Evolutionary conservation across 2,113 vertebrate species (phyloP).

Genomic region (Anser cygnoides): DNA sequence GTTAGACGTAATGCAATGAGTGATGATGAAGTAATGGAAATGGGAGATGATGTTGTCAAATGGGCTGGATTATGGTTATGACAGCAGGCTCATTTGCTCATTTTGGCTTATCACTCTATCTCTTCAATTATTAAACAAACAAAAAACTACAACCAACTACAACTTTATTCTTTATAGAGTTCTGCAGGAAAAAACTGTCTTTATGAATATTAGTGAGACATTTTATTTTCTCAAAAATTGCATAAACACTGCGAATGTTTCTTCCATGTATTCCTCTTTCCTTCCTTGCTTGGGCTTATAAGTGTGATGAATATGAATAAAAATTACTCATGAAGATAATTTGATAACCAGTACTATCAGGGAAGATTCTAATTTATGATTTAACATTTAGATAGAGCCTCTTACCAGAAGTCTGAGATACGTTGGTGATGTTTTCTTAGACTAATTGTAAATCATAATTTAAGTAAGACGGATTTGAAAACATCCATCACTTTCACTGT

Average conservation of each 20-base stretch:
- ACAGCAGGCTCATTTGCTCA: neutral
- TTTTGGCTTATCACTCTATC: neutral
- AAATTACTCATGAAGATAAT: neutral
- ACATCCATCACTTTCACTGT: neutral
- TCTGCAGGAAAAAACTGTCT: neutral
- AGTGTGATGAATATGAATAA: neutral
- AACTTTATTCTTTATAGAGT: neutral
- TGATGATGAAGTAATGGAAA: slow-evolving; percentile 41
- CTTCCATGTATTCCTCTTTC: neutral
- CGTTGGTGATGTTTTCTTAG: neutral
- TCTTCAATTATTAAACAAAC: neutral
- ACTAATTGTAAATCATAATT: neutral
- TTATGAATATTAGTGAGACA: neutral
- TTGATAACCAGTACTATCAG: neutral
- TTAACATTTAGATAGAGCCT: neutral
- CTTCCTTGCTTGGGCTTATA: neutral
- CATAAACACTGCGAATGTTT: neutral
- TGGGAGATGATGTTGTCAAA: neutral
- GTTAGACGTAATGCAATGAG: slow-evolving; percentile 53
- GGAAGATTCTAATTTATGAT: neutral
- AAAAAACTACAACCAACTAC: neutral
- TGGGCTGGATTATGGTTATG: neutral
- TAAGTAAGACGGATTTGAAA: neutral
- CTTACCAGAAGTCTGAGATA: neutral
- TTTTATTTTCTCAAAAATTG: neutral